Conservation (phyloP, 2,113 vertebrate species). For the Myxocyprinus asiaticus region DNA sequence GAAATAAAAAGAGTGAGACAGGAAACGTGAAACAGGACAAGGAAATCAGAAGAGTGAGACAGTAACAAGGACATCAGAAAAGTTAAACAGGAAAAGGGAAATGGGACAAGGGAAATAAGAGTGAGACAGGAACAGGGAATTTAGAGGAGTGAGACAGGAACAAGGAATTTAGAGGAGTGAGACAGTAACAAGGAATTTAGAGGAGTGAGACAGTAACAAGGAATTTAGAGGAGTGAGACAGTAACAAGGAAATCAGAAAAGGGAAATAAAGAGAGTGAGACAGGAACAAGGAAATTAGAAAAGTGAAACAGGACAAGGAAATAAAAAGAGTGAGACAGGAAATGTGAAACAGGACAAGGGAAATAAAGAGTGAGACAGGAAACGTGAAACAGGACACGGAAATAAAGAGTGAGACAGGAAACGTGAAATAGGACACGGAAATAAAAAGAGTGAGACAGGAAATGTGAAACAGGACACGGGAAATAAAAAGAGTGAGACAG, state of each 20-base stretch:
- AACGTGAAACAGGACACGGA: not conserved
- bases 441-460: not conserved
- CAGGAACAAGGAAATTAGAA: not conserved
- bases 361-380: not conserved
- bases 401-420: not conserved
- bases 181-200: not conserved
- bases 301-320: not conserved
- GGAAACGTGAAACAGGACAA: not conserved
- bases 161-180: no score
- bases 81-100: not conserved
- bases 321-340: not conserved
- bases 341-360: not conserved
- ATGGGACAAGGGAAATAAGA: not conserved
- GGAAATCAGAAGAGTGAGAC: not conserved
- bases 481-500: not conserved
- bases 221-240: not conserved
- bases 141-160: no score
- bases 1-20: not conserved
- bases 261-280: not conserved
- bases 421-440: no score
- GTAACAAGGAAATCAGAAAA: not conserved
- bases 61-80: no score
- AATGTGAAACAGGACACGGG: no score
- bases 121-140: not conserved
- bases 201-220: not conserved